A percentile compares a stretch with the other conserved stretches of the same genome.
These are phyloP conservation scores for Eupsilia transversa DNA, from an alignment of 2,888 invertebrate genomes.

Conservation along the genomic window DNA sequence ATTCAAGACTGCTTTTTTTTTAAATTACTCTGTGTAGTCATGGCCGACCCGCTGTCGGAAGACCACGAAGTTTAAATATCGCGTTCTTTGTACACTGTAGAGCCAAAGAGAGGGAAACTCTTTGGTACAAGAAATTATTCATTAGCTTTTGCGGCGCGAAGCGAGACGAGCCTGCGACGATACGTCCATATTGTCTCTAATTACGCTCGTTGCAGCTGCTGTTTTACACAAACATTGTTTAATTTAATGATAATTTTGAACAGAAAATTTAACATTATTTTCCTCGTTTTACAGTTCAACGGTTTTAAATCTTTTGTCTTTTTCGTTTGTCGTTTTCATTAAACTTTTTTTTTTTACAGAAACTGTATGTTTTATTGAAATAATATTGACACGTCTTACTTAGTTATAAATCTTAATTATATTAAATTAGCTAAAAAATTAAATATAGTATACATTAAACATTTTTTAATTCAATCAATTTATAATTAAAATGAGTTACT, in stretches of 20 bases:
- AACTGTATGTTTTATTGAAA: no score
- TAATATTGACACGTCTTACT: no score
- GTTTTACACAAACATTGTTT: constrained; percentile 42
- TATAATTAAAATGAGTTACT: background rate
- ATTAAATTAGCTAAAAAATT: no score
- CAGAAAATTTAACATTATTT: background rate
- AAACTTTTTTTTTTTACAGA: background rate
- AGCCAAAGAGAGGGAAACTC: constrained; percentile 76
- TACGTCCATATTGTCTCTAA: constrained; percentile 57
- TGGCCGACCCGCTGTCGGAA: constrained; percentile 26
- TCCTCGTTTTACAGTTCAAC: background rate
- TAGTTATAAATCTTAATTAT: no score
- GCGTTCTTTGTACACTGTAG: constrained; percentile 66
- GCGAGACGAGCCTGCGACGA: constrained; percentile 51
- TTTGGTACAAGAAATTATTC: constrained; percentile 79
- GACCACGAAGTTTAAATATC: constrained; percentile 68
- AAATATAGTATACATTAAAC: no score
- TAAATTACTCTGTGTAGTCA: constrained; percentile 47
- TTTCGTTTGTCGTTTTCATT: background rate
- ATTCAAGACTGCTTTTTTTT: constrained; percentile 53
- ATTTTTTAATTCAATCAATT: background rate
- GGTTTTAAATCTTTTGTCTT: background rate
- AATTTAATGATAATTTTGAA: constrained; percentile 27
- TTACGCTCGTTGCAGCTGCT: constrained; percentile 36
- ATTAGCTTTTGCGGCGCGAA: constrained; percentile 71